Base-by-base conservation (phyloP, 1,140 invertebrate genomes). In the Amphibalanus amphitrite region DNA sequence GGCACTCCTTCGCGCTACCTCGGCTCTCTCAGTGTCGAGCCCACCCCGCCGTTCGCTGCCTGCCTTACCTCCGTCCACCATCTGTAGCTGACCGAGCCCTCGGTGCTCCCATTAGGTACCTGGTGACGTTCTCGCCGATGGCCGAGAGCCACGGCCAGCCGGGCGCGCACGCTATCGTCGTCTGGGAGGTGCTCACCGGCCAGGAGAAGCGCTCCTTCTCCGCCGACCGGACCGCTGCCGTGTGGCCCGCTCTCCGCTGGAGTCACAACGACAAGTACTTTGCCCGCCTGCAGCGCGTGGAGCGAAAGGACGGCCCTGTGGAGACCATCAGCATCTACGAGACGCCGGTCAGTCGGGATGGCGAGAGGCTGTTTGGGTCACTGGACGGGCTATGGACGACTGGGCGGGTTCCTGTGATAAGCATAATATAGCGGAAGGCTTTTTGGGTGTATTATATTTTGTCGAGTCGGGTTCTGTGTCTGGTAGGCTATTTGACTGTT, bases 201-300 rank as follows among this genome's bases (percentile, higher is more conserved):
- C 85, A 88, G 74, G 93, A 96, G 77, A 97, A 96, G 79, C 85
- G 95, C 78, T 88, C 88, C 0, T 98, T 98, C 80, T 86, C 88
- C 70, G 88, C 90, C 4, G 92, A 97, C 69, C 87, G 71, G 8
- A 71, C 72, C 28, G 38, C 89, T 28, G 85, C 86, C 0, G 84
- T 89, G 0, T 95, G 94, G 90, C 94, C 95, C 0, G 90, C 96
- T 70, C 95, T 97, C 82, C 90, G 93, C 73, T 99, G 97, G 97
- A 97, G 92, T 30, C 88, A 91, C 78, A 95, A 99, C 81, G 97
- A 98, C 78, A 91, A 91, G 79, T 99, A 91, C 82, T 95, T 99
- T 80, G 97, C 93, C 1, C 86, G 90, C 71, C 97, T 81, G 90
- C 75, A 74, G 79, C 20, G 23, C 26, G 64, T 65, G 10, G 64